phyloP scores from a whole-genome alignment of 2,113 vertebrate species.

The Cisticola juncidis region DNA sequence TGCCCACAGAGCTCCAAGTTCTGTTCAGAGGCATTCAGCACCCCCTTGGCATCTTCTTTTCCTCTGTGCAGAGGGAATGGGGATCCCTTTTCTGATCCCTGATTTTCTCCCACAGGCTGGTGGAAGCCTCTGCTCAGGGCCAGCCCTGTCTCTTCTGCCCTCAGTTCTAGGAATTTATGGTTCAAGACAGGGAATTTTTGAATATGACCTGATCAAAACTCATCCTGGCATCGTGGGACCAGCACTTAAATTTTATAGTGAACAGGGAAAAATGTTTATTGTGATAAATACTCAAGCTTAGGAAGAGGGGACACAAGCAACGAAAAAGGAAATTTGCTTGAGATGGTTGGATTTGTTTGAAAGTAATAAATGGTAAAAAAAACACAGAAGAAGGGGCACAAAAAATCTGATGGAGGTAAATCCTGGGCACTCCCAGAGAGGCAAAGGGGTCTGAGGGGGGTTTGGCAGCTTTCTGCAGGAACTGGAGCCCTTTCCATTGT shows the following conservation, averaged over 20 bases:
- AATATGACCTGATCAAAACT: neutral
- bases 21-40: neutral
- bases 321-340: neutral
- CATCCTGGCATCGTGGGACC: neutral
- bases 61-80: rapidly evolving
- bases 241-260: neutral
- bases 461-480: neutral
- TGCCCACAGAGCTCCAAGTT: neutral
- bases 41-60: neutral
- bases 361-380: neutral
- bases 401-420: neutral
- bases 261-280: neutral
- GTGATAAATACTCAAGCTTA: neutral
- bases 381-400: neutral
- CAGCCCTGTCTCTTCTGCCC: neutral
- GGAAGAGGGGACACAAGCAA: neutral
- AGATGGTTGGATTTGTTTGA: neutral
- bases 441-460: neutral
- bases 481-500: neutral
- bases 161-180: neutral
- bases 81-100: neutral
- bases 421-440: neutral
- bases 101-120: neutral
- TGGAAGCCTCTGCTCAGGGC: neutral
- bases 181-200: neutral